Conservation (phyloP, 2,113 vertebrate species). For the Neolamprologus toae region DNA sequence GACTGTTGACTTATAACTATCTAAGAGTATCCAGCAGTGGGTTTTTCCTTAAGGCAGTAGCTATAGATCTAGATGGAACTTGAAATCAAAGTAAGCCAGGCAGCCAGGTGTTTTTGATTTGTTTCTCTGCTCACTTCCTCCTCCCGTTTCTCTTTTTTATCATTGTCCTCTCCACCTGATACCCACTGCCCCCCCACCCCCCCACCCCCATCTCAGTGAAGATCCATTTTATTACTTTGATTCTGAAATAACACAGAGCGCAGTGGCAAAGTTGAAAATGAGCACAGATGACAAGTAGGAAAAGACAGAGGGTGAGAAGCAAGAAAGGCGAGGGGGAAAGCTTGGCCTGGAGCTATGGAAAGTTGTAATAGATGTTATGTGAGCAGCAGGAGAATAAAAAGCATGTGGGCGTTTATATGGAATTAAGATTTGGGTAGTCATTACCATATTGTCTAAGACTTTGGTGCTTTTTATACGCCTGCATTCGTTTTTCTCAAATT, state of each 20-base stretch:
- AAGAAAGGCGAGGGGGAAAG: conserved; percentile 18
- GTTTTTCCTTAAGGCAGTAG: conserved; percentile 3
- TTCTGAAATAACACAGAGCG: conserved; percentile 36
- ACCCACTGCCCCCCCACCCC: too few species aligned
- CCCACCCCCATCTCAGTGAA: conserved; percentile 26
- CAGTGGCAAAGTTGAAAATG: conserved; percentile 24
- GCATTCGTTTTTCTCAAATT: conserved; percentile 23
- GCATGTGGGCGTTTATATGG: conserved; percentile 38
- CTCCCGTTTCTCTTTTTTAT: conserved; percentile 17
- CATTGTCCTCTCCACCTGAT: not conserved
- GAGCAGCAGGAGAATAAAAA: conserved; percentile 45
- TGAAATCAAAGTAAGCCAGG: conserved; percentile 24
- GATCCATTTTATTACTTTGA: conserved; percentile 50
- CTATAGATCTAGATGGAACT: conserved; percentile 9
- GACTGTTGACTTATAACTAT: not conserved
- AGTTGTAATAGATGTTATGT: conserved; percentile 52
- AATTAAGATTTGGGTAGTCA: conserved; percentile 33
- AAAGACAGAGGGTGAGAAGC: not conserved
- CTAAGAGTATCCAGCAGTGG: not conserved
- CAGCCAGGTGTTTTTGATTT: conserved; percentile 33
- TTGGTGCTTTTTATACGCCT: not conserved
- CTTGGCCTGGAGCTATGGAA: conserved; percentile 49
- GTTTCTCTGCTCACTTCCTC: conserved; percentile 17
- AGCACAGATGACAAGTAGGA: conserved; percentile 20
- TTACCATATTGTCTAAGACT: conserved; percentile 41